Conservation (phyloP, 1,140 invertebrate genomes). For the Drosophila asahinai region DNA sequence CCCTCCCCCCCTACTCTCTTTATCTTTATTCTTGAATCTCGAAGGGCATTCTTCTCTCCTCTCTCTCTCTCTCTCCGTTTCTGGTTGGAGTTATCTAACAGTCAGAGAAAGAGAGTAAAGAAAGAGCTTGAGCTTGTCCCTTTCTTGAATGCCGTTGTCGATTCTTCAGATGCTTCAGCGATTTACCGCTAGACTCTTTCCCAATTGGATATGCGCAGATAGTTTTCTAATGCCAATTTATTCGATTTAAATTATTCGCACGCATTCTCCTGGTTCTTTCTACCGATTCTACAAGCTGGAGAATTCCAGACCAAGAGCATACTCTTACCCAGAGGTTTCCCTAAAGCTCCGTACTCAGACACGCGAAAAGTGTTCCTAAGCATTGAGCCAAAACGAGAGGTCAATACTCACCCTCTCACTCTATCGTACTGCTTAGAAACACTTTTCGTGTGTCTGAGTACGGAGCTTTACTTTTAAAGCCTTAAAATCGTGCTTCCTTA, state of each 20-base stretch:
- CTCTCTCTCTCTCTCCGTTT: neutral
- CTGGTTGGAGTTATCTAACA: slow-evolving; percentile 17
- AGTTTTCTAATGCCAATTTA: slow-evolving; percentile 64
- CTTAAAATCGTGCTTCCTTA: no score
- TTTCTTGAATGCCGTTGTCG: slow-evolving; percentile 20
- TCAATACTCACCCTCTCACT: no score
- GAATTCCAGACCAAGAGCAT: neutral
- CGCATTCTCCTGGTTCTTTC: no score
- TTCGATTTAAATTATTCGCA: slow-evolving; percentile 33
- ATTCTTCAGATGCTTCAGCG: slow-evolving; percentile 16
- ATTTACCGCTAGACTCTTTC: slow-evolving; percentile 43
- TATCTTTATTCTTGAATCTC: neutral
- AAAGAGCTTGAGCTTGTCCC: slow-evolving; percentile 11
- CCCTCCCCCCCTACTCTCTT: neutral
- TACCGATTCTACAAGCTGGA: neutral
- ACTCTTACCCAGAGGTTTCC: no score
- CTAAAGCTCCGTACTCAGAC: no score
- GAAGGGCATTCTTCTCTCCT: slow-evolving; percentile 24
- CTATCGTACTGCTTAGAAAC: no score
- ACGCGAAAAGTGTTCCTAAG: no score
- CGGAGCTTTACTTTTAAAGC: no score
- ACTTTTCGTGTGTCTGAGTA: no score
- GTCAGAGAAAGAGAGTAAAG: neutral
- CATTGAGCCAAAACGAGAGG: no score
- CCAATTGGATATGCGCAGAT: slow-evolving; percentile 64